Evolutionary conservation across 2,888 invertebrate genomes (phyloP), one percentile per base, ranked within the genome.

Genomic region (Mythimna vitellina): DNA sequence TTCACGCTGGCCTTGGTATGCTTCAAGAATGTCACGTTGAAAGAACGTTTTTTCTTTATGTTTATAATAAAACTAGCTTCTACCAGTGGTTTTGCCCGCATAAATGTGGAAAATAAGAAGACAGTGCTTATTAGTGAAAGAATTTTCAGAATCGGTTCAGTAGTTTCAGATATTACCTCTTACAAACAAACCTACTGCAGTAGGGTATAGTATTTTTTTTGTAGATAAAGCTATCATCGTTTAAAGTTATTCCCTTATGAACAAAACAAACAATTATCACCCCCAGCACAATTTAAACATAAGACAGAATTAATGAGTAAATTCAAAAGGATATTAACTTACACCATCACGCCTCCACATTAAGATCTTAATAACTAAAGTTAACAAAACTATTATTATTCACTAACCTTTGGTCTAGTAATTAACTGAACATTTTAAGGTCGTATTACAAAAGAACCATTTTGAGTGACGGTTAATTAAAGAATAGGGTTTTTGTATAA

Each of bases 361-460:
- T 54, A 85, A 81, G 65, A 65, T 67, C 80, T 67, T 82, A 83
- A 84, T 81, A 80, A 84, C 64, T 62, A 80, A 87, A 78, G 83
- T 73, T 86, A 87, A 88, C 76, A 87, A 66, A 80, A 71, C 78
- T 71, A 83, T 83, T 85, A 85, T 78, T 81, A 85, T 73, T 77
- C 54, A 56, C 73, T 82, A 74, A 72, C 81, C 85, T 87, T 88
- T 81, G 76, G 57, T 81, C 67, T 67, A 80, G 87, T 89, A 83
- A 88, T 87, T 86, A 89, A 86, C 81, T 85, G 78, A 88, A 68
- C 84, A 80, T 82, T 86, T 84, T 82, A 86, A 89, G 91, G 86
- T 92, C 89, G 77, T 73, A 80, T 92, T 92, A 90, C 92, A 92
- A 92, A 91, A 89, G 89, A 86, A 82, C 69, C 86, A 76, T 81